Evolutionary conservation across 2,888 invertebrate species (phyloP).

Genomic region (Lithodes maja): DNA sequence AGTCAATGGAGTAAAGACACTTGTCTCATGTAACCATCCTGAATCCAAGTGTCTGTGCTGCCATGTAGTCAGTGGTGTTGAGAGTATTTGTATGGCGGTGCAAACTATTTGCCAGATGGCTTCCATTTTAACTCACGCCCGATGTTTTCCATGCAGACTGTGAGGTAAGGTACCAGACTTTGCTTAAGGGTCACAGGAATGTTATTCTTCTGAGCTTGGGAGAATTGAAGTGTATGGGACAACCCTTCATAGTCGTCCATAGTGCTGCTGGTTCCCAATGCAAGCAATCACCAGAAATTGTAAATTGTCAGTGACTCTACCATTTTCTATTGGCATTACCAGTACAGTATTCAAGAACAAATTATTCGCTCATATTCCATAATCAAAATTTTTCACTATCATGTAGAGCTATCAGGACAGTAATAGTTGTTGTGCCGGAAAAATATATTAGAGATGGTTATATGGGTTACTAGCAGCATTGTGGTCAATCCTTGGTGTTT

Average conservation of each 20-base stretch:
- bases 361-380: not conserved
- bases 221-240: not conserved
- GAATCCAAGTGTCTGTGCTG: constrained; percentile 23
- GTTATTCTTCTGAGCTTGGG: not conserved
- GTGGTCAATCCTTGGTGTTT: not conserved
- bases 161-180: constrained; percentile 53
- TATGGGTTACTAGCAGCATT: not conserved
- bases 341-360: not conserved
- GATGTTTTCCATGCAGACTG: constrained; percentile 53
- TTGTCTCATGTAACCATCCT: constrained; percentile 9
- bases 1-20: constrained; percentile 51
- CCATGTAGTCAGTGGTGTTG: constrained; percentile 60
- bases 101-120: constrained; percentile 65
- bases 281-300: not conserved
- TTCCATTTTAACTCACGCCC: constrained; percentile 60
- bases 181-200: constrained; percentile 8
- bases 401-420: not conserved
- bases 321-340: not conserved
- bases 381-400: not conserved
- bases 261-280: not conserved
- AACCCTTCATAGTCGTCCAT: not conserved
- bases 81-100: constrained; percentile 50
- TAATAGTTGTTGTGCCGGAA: not conserved
- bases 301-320: not conserved
- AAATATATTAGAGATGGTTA: not conserved